phyloP scores from a whole-genome alignment of 2,797 vertebrate genomes.

The Pipistrellus kuhlii region DNA sequence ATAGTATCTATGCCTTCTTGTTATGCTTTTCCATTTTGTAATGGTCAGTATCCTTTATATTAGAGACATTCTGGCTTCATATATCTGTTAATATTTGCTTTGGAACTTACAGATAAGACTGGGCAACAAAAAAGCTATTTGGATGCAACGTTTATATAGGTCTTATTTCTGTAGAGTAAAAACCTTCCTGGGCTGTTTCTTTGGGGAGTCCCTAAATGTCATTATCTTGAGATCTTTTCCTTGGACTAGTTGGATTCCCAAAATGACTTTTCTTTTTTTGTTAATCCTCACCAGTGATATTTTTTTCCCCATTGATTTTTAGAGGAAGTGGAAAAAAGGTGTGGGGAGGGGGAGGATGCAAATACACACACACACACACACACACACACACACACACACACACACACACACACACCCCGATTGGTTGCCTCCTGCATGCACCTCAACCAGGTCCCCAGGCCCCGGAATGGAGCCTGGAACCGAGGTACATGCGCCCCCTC shows the following conservation, averaged over 20 bases:
- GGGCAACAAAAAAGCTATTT: not conserved
- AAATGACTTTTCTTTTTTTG: not conserved
- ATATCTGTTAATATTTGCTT: conserved; percentile 27
- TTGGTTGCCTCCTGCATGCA: too few species aligned
- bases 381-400: too few species aligned
- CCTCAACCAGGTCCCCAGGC: too few species aligned
- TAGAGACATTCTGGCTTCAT: not conserved
- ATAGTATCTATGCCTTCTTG: not conserved
- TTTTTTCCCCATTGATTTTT: too few species aligned
- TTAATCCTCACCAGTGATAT: too few species aligned
- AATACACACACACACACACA: too few species aligned
- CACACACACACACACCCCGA: too few species aligned
- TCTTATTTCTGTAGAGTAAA: not conserved
- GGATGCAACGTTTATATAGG: not conserved
- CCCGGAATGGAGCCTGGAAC: too few species aligned
- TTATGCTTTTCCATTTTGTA: conserved; percentile 19
- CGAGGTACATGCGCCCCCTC: too few species aligned
- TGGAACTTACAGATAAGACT: not conserved
- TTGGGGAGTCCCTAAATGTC: not conserved
- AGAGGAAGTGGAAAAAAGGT: too few species aligned
- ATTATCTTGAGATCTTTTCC: conserved; percentile 20
- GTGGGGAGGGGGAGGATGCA: too few species aligned
- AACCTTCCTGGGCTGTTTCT: not conserved
- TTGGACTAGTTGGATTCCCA: not conserved
- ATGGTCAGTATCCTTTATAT: not conserved